Conservation (phyloP, 2,888 invertebrate genomes). For the Spicauda simplicius region DNA sequence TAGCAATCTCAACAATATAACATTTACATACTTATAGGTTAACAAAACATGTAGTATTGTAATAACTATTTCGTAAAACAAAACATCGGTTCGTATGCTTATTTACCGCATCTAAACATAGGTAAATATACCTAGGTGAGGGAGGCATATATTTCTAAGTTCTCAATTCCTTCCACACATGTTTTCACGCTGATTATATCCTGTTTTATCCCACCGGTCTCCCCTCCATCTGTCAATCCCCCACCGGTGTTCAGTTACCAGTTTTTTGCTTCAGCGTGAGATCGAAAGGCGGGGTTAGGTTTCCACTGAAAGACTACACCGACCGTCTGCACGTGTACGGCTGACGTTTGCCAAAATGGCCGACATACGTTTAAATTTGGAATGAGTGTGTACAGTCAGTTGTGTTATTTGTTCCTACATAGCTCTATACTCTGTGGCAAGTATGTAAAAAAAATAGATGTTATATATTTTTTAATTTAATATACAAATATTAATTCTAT, state of each 20-base stretch:
- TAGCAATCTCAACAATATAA: too few species aligned
- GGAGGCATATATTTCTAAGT: slow-evolving; percentile 1
- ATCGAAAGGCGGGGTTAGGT: slow-evolving; percentile 73
- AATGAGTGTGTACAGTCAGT: slow-evolving; percentile 7
- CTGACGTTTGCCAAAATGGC: slow-evolving; percentile 57
- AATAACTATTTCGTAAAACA: too few species aligned
- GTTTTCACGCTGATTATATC: slow-evolving; percentile 23
- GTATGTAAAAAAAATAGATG: too few species aligned
- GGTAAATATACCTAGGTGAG: background rate
- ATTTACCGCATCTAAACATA: too few species aligned
- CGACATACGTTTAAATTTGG: slow-evolving; percentile 40
- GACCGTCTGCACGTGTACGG: slow-evolving; percentile 69
- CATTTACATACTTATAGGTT: too few species aligned
- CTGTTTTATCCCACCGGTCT: slow-evolving; percentile 37
- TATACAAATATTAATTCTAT: too few species aligned
- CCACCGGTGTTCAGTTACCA: slow-evolving; percentile 70
- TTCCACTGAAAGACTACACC: slow-evolving; percentile 79
- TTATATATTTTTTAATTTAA: too few species aligned
- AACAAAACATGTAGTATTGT: too few species aligned
- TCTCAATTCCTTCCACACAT: slow-evolving; percentile 20
- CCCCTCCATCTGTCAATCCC: slow-evolving; percentile 46
- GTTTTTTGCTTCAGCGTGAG: slow-evolving; percentile 66
- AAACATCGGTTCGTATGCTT: too few species aligned
- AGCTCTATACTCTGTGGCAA: too few species aligned
- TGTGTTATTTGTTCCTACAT: background rate